Evolutionary conservation across 35 echinoderm and acorn worm genomes (phyloP).

Genomic region (Anneissia japonica): DNA sequence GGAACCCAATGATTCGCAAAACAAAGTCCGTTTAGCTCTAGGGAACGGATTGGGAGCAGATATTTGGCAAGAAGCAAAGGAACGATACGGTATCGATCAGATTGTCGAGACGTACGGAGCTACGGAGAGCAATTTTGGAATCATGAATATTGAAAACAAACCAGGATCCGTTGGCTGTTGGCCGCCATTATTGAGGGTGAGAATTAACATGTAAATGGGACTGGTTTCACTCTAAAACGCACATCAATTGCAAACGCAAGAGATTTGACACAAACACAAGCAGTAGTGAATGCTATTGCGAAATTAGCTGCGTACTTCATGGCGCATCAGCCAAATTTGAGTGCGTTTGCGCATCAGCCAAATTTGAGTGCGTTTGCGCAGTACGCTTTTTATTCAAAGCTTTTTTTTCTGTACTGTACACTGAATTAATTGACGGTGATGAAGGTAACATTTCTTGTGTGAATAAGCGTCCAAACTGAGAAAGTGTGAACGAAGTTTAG

Average conservation of each 20-base stretch:
- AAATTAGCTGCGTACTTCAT: no score
- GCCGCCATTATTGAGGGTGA: constrained; percentile 75
- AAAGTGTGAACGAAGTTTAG: no score
- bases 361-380: no score
- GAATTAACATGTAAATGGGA: background rate
- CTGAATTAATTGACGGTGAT: no score
- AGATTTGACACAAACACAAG: no score
- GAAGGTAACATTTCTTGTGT: no score
- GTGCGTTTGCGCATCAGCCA: no score
- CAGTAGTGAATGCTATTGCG: no score
- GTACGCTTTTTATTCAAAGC: no score
- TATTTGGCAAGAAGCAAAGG: constrained; percentile 68
- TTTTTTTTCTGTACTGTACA: no score
- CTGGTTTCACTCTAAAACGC: background rate
- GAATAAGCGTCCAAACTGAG: no score
- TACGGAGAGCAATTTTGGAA: constrained; percentile 95
- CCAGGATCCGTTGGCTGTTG: constrained; percentile 88
- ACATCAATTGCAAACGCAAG: background rate
- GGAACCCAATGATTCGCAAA: constrained; percentile 53
- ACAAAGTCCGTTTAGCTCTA: constrained; percentile 81
- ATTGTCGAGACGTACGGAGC: constrained; percentile 94
- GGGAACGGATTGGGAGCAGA: constrained; percentile 88
- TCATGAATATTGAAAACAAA: constrained; percentile 97
- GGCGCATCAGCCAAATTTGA: no score
- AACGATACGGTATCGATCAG: constrained; percentile 54